Evolutionary conservation across 1,140 invertebrate species (phyloP).

Genomic region (Chelonus insularis): DNA sequence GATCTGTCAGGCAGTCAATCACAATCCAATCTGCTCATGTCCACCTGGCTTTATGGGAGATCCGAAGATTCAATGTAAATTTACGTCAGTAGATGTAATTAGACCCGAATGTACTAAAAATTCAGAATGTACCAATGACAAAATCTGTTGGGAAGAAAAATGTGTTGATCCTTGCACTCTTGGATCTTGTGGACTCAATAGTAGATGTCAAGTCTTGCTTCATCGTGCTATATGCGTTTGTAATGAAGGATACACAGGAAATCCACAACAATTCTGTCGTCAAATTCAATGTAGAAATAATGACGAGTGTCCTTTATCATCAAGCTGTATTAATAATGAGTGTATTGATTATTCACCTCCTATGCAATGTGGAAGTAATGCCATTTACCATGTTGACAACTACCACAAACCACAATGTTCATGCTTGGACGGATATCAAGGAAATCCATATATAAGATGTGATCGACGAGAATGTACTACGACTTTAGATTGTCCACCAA

Average conservation of each 20-base stretch:
- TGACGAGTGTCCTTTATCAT: conserved; percentile 74
- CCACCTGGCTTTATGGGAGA: conserved; percentile 80
- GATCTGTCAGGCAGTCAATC: conserved; percentile 79
- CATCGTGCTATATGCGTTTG: conserved; percentile 85
- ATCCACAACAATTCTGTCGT: conserved; percentile 78
- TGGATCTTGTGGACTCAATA: conserved; percentile 77
- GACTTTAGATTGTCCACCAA: conserved; percentile 74
- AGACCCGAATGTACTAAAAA: conserved; percentile 79
- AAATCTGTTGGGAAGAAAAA: conserved; percentile 77
- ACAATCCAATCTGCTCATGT: conserved; percentile 79
- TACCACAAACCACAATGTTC: conserved; percentile 77
- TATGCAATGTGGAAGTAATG: conserved; percentile 81
- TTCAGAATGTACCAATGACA: conserved; percentile 80
- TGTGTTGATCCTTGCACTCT: conserved; percentile 78
- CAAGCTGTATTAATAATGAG: conserved; percentile 84
- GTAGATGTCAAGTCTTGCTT: conserved; percentile 77
- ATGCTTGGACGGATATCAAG: conserved; percentile 73
- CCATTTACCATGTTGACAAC: conserved; percentile 72
- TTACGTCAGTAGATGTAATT: conserved; percentile 51
- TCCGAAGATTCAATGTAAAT: conserved; percentile 72
- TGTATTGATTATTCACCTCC: conserved; percentile 80
- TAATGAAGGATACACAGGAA: conserved; percentile 80
- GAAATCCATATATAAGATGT: conserved; percentile 77
- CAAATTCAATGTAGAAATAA: conserved; percentile 84
- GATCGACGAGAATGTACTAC: conserved; percentile 74